phyloP scores from a whole-genome alignment of 2,888 invertebrate species.

The Strigamia transsilvanica region DNA sequence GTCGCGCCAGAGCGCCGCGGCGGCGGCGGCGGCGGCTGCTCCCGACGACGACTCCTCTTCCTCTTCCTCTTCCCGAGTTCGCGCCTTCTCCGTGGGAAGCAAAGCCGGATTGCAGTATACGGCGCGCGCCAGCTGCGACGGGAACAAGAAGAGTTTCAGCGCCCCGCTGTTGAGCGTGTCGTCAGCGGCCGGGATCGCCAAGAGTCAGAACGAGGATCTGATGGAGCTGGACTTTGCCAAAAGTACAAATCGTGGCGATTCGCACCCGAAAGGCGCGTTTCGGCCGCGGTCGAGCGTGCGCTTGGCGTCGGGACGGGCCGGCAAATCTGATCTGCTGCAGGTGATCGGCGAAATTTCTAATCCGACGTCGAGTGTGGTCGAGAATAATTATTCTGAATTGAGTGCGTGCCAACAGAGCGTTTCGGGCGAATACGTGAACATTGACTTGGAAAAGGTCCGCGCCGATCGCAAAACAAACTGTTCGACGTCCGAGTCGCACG shows the following conservation, averaged over 20 bases:
- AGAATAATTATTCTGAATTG: neutral
- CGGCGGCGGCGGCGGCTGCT: constrained; percentile 58
- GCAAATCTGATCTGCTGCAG: constrained; percentile 52
- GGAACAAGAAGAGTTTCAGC: constrained; percentile 71
- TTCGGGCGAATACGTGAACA: constrained; percentile 55
- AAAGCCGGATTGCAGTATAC: constrained; percentile 67
- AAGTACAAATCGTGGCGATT: neutral
- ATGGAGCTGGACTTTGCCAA: constrained; percentile 79
- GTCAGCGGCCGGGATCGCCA: constrained; percentile 63
- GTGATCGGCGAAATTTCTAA: constrained; percentile 54
- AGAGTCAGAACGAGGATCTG: constrained; percentile 70
- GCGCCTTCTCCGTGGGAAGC: constrained; percentile 82
- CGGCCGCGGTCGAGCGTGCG: neutral
- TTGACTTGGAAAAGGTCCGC: constrained; percentile 40
- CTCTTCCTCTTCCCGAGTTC: constrained; percentile 66
- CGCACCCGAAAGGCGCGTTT: neutral
- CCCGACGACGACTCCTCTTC: too few relatives aligned
- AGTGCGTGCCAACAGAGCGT: neutral
- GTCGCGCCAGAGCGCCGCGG: constrained; percentile 53
- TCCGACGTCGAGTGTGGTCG: neutral
- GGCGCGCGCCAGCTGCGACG: neutral
- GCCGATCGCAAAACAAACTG: neutral
- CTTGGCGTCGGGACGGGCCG: neutral
- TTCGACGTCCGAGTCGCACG: neutral
- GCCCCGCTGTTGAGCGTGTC: constrained; percentile 70